Evolutionary conservation across 2,797 vertebrate species (phyloP), one percentile per base, ranked within the genome.

Genomic region (Cossypha caffra): DNA sequence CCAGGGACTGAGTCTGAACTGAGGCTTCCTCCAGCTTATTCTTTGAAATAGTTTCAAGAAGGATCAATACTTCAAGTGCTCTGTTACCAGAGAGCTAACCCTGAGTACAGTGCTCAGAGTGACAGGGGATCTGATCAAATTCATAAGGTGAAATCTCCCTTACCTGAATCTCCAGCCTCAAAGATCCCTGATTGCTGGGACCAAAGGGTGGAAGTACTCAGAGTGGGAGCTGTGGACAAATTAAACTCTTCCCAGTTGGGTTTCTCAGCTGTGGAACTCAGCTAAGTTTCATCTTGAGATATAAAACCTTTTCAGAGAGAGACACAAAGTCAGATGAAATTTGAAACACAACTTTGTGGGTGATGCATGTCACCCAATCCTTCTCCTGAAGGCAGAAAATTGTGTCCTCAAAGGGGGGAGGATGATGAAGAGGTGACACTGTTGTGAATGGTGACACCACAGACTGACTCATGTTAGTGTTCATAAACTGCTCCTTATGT

Each of bases 391-490:
- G 52, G 35, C 13, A 63, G 28, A 64, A 57, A 31, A 7, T 71
- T 59, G 13, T 54, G 25, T 67, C 2, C 3, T 33, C 31, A 16
- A 13, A 81, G 51, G 23, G 5, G 38, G 8, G 14, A 54, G n/a
- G n/a, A 43, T 38, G n/a, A 12, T 31, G 31, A 48, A 58, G 59
- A 74, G 20, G 6, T 14, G 24, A 47, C 29, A 16, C 7, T 6
- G 0, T 29, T 67, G 13, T 67, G 3, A 31, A 16, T 42, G 19
- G 50, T 47, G 51, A 75, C 0, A 2, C 28, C 20, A 43, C 7
- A 40, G 51, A 18, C 19, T 62, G 42, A 38, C 24, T 74, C 26
- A 13, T 20, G 17, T 38, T 28, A 33, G 20, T 42, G 26, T 51
- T 79, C 29, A 17, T 35, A 59, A 77, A n/a, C 40, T 79, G 18